Evolutionary conservation across 2,888 invertebrate species (phyloP), one percentile per base, ranked within the genome.

Genomic region (Petrophora chlorosata): DNA sequence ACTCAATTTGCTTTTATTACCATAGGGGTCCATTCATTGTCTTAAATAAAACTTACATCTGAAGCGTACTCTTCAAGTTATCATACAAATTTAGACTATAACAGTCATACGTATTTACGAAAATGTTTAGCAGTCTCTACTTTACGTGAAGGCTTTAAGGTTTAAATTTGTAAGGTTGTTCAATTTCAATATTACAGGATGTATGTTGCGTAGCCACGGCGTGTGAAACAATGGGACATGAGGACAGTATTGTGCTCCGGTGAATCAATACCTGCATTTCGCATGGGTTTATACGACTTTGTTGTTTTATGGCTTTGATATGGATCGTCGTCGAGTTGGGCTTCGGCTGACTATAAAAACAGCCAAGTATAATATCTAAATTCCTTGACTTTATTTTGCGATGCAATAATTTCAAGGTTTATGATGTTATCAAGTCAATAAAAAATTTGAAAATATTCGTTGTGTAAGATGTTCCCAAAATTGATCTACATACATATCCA

Each of bases 201-300:
- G 56, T 45, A 35, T 7, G 44, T 57, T 61, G 49, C 55, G 58
- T 50, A 59, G 46, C 47, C 32, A 38, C 34, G 48, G 41, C 45
- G 53, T 53, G 56, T 51, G 47, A 53, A 56, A 55, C 53, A 47
- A 47, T 52, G 54, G 47, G 46, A 50, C 49, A 51, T 41, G 52
- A 30, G 40, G 43, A 48, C 45, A 41, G 46, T 55, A 48, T 57
- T 48, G 57, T 56, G 39, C 35, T 34, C 36, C 41, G 45, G 44
- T 36, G 42, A 52, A 55, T 50, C 39, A 49, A 53, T 55, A 50
- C 35, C 39, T 42, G 42, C 38, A 33, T 38, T 38, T 48, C 30
- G 26, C 43, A 38, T 35, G 42, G 38, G 19, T 23, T 41, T 32
- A 34, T 39, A 28, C 16, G 16, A 29, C 19, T 40, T 40, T 19